Base-by-base conservation (phyloP, 2,797 vertebrate genomes). In the Clarias pachynema region DNA sequence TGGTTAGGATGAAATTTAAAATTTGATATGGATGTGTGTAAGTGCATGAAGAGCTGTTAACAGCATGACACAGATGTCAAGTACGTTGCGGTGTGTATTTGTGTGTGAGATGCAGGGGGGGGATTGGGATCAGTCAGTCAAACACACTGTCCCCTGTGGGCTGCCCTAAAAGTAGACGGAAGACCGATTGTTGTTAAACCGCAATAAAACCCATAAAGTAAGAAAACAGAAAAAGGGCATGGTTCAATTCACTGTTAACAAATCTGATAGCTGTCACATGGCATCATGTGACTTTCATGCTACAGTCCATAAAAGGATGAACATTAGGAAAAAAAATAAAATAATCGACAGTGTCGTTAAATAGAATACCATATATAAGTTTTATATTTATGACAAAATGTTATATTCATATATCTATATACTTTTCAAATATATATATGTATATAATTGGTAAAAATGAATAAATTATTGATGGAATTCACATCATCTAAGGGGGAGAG, bases 401-500 rank as follows among this genome's bases (percentile, higher is more conserved):
- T 89, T 88, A 88, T 92, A 89, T 89, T 88, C 83, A 91, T 92
- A 90, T 92, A 91, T 92, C 89, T 92, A 91, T 92, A 91, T 90
- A 90, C 80, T 89, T 88, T 91, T 88, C 88, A 91, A 89, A 92
- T 91, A 92, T 94, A 90, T 93, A 92, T 94, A 92, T 94, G 86
- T 93, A 94, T 95, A 94, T 94, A 94, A 94, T 90, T 95, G 87
- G 92, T 95, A 96, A 90, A 96, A 96, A 95, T 94, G 86, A 94
- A 91, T 94, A 92, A 94, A 94, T 93, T 94, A 95, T 93, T 93
- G 87, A 91, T 92, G 93, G 91, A 95, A 93, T 95, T 94, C 89
- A 93, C 92, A 92, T 93, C 93, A 93, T 93, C 93, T 95, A 94
- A 92, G 92, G 94, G 91, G 90, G 91, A 91, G 92, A 95, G 94